A percentile compares a stretch with the other conserved stretches of the same genome.
Evolutionary conservation across 2,888 invertebrate genomes (phyloP).

Genomic region (Eugnorisma glareosa): DNA sequence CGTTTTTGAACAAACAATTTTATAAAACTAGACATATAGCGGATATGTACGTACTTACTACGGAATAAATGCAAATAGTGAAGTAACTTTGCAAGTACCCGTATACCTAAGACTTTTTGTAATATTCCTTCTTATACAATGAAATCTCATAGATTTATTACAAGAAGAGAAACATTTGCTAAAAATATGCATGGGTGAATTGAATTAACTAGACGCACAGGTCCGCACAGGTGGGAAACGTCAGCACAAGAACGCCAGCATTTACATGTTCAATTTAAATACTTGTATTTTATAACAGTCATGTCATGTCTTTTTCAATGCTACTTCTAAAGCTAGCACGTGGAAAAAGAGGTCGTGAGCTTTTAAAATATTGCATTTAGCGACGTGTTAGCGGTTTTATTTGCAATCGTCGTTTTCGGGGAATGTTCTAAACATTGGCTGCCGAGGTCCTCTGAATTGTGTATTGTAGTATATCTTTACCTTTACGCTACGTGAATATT

Average conservation of each 20-base stretch:
- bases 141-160: background rate
- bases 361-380: background rate
- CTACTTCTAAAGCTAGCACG: background rate
- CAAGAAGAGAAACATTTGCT: background rate
- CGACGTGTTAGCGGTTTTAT: background rate
- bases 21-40: background rate
- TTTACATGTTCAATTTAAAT: constrained; percentile 22
- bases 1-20: background rate
- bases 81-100: background rate
- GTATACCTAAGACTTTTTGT: background rate
- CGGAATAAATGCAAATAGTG: background rate
- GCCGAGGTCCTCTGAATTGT: background rate
- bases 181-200: constrained; percentile 27
- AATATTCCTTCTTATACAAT: background rate
- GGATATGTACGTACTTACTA: background rate
- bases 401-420: background rate
- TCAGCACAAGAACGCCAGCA: constrained; percentile 24
- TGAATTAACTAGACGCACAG: constrained; percentile 4
- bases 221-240: constrained; percentile 17
- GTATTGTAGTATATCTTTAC: background rate
- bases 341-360: background rate
- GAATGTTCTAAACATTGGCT: background rate
- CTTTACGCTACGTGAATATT: background rate
- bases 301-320: background rate
- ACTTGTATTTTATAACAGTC: background rate